Evolutionary conservation across 2,113 vertebrate genomes (phyloP).

Genomic region (Planiliza haematocheilus): DNA sequence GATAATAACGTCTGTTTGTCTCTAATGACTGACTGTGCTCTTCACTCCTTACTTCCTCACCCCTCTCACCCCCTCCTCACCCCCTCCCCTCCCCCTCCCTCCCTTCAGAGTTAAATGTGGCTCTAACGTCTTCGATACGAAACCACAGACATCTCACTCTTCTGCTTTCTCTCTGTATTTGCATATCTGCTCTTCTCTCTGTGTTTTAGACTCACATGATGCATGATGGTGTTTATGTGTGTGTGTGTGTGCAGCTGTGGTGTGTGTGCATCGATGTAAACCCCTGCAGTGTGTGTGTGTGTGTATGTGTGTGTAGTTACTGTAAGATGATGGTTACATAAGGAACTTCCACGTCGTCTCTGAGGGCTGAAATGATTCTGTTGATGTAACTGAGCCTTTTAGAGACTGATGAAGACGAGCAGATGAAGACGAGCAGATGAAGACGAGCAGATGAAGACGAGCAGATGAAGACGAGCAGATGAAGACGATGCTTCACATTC

Average conservation of each 20-base stretch:
- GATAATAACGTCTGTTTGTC: constrained; percentile 23
- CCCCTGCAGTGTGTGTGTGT: constrained; percentile 3
- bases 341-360: constrained; percentile 3
- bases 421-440: not conserved
- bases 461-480: not conserved
- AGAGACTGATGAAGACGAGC: not conserved
- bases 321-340: constrained; percentile 9
- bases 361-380: not conserved
- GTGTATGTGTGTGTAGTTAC: constrained; percentile 10
- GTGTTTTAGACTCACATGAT: not conserved
- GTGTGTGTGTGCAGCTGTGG: constrained; percentile 4
- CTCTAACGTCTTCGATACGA: constrained; percentile 45
- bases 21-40: constrained; percentile 4
- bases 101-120: constrained; percentile 17
- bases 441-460: not conserved
- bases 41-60: not conserved
- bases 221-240: constrained; percentile 5
- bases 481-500: no score
- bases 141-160: constrained; percentile 54
- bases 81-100: not conserved
- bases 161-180: constrained; percentile 61
- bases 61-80: not conserved
- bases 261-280: not conserved
- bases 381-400: constrained; percentile 17
- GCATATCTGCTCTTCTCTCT: constrained; percentile 46